phyloP scores from a whole-genome alignment of 2,888 invertebrate species.

The Eupelmus urozonus region DNA sequence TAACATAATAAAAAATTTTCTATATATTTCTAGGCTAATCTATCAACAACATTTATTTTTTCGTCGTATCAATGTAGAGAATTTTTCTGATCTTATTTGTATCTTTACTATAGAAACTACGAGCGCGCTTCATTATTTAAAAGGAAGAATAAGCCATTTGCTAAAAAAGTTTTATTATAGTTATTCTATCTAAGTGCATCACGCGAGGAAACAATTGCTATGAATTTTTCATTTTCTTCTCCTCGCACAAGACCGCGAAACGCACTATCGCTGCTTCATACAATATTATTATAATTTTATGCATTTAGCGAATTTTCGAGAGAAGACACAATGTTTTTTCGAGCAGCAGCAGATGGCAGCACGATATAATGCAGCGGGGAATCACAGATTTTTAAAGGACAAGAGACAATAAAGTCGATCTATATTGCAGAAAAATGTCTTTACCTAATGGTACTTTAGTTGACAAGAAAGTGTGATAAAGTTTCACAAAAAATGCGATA shows the following conservation, averaged over 20 bases:
- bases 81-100: not conserved
- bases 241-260: not conserved
- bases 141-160: constrained; percentile 2
- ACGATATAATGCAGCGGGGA: constrained; percentile 45
- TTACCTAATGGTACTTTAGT: constrained; percentile 19
- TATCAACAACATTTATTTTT: constrained; percentile 20
- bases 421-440: constrained; percentile 17
- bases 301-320: constrained; percentile 8
- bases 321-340: constrained; percentile 37
- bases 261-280: not conserved
- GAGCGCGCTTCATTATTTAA: constrained; percentile 6
- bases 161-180: constrained; percentile 3
- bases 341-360: constrained; percentile 38
- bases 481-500: no score
- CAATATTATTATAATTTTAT: not conserved
- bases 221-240: not conserved
- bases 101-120: constrained; percentile 9
- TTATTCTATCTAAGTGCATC: constrained; percentile 7
- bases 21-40: not conserved
- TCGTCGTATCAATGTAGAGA: not conserved
- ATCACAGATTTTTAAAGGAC: constrained; percentile 48
- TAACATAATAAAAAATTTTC: constrained; percentile 1
- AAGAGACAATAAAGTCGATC: constrained; percentile 36
- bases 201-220: not conserved
- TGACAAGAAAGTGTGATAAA: not conserved